Evolutionary conservation across 2,797 vertebrate genomes (phyloP).

Genomic region (Hypotaenidia philippensis): DNA sequence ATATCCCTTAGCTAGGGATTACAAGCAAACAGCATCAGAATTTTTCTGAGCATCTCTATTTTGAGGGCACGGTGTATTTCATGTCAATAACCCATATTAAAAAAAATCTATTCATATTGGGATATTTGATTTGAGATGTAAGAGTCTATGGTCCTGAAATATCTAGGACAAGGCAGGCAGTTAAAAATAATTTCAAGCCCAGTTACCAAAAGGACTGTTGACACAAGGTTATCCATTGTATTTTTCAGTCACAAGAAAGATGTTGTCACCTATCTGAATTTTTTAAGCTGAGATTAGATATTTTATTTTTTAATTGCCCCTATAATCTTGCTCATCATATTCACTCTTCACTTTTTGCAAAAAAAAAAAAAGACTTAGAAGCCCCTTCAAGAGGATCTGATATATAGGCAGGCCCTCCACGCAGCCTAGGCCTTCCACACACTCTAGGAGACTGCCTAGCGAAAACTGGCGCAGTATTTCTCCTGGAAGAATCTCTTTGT

Average conservation of each 20-base stretch:
- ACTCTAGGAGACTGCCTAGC: too few species aligned
- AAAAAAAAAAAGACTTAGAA: too few species aligned
- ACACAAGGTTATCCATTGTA: neutral
- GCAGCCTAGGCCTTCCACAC: too few species aligned
- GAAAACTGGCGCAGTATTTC: too few species aligned
- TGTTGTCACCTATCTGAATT: neutral
- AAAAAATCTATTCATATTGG: neutral
- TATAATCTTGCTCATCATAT: too few species aligned
- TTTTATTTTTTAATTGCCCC: neutral
- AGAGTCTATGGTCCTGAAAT: neutral
- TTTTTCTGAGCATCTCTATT: neutral
- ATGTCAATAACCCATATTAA: neutral
- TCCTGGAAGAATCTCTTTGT: too few species aligned
- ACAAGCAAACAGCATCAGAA: neutral
- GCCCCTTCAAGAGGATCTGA: too few species aligned
- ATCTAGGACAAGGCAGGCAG: neutral
- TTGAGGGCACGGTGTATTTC: neutral
- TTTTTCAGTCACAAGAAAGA: neutral
- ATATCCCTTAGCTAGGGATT: fast-evolving
- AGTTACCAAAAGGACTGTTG: neutral
- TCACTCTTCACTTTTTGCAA: too few species aligned
- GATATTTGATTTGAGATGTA: neutral
- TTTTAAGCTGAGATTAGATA: neutral
- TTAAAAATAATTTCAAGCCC: neutral
- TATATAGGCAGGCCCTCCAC: too few species aligned